Percentiles rank a stretch among this genome's conserved stretches.
phyloP scores from a whole-genome alignment of 2,113 vertebrate species.

The Origma solitaria region DNA sequence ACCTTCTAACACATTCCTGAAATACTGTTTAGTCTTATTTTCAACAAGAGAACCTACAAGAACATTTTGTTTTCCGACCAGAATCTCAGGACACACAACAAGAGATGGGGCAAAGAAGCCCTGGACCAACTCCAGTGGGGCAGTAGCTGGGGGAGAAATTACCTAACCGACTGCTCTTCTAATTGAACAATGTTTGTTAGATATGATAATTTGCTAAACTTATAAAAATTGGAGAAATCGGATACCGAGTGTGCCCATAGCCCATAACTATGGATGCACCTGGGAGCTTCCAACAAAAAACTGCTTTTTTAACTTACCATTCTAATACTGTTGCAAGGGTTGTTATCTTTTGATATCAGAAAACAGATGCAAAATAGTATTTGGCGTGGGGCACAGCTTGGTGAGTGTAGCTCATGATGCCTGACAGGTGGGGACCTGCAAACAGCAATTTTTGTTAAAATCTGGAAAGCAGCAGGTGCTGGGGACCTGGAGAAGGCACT shows the following conservation, averaged over 20 bases:
- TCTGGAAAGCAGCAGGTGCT: neutral
- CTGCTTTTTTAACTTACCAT: neutral
- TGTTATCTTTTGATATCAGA: neutral
- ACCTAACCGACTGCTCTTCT: neutral
- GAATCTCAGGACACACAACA: neutral
- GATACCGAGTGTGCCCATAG: rapidly evolving
- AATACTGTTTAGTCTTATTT: neutral
- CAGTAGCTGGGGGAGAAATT: neutral
- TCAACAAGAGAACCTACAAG: neutral
- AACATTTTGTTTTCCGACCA: neutral
- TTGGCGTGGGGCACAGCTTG: neutral
- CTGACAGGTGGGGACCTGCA: neutral
- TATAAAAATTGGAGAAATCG: neutral
- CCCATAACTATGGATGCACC: neutral
- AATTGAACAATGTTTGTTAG: neutral
- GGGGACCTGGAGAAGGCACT: neutral
- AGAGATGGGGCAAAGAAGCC: neutral
- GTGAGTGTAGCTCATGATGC: neutral
- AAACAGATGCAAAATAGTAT: rapidly evolving
- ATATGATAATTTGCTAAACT: neutral
- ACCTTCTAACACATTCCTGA: neutral
- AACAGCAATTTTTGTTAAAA: neutral
- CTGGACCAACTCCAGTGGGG: neutral
- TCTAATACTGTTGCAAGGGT: neutral
- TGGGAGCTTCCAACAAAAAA: neutral